Conservation (phyloP, 2,888 invertebrate genomes). For the Operophtera brumata region DNA sequence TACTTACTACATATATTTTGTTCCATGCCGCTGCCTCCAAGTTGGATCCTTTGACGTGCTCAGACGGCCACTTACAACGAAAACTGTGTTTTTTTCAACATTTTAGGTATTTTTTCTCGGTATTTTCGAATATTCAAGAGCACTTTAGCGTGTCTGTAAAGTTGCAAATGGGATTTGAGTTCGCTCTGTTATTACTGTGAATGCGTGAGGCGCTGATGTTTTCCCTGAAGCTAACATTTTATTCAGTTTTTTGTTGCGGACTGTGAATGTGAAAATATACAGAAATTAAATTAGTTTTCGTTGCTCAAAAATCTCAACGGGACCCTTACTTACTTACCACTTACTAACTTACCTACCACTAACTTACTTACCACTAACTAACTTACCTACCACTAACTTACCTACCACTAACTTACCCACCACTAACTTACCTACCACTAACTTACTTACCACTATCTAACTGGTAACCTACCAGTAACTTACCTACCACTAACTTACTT, state of each 20-base stretch:
- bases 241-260: constrained; percentile 5
- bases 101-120: constrained; percentile 46
- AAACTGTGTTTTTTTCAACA: constrained; percentile 56
- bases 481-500: too few relatives aligned
- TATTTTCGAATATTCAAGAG: constrained; percentile 39
- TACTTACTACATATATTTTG: too few relatives aligned
- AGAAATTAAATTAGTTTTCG: background rate
- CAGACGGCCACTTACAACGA: constrained; percentile 67
- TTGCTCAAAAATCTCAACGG: too few relatives aligned
- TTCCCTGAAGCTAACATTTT: background rate
- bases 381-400: too few relatives aligned
- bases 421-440: too few relatives aligned
- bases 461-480: too few relatives aligned
- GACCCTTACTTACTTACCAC: too few relatives aligned
- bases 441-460: too few relatives aligned
- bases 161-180: constrained; percentile 43
- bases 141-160: constrained; percentile 42
- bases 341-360: too few relatives aligned
- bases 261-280: constrained; percentile 1
- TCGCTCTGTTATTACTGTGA: constrained; percentile 30
- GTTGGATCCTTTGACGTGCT: constrained; percentile 61
- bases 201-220: constrained; percentile 16
- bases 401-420: too few relatives aligned
- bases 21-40: constrained; percentile 29
- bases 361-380: too few relatives aligned